phyloP scores from a whole-genome alignment of 2,113 vertebrate genomes.

The Sinosuthora webbiana region DNA sequence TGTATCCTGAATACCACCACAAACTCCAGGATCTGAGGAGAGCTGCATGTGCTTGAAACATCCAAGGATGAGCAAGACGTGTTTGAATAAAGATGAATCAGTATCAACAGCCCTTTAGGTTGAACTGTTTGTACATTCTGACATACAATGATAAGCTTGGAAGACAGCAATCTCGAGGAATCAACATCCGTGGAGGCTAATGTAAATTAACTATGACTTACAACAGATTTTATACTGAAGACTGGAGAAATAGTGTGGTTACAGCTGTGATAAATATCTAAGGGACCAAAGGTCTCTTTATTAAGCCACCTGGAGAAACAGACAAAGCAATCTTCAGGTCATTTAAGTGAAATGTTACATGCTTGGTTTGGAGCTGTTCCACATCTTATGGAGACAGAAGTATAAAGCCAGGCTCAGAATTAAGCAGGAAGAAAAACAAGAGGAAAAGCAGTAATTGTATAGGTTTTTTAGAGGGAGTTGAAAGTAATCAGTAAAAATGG shows the following conservation, averaged over 20 bases:
- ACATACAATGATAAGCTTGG: background rate
- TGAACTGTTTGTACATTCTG: background rate
- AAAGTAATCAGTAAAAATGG: background rate
- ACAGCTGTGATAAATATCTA: slow-evolving; percentile 46
- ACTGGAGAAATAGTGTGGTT: background rate
- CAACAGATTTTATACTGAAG: background rate
- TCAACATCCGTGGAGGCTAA: background rate
- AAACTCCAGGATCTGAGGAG: background rate
- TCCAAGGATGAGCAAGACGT: background rate
- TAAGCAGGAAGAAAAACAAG: background rate
- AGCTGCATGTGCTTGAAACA: background rate
- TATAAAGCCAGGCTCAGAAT: background rate
- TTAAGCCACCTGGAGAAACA: slow-evolving; percentile 1
- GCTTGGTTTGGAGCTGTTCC: background rate
- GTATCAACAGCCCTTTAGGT: slow-evolving; percentile 5
- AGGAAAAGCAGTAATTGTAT: background rate
- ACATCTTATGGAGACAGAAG: background rate
- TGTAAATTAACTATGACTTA: slow-evolving; percentile 32
- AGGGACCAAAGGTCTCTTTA: slow-evolving; percentile 13
- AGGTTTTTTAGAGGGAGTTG: background rate
- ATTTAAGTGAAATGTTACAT: background rate
- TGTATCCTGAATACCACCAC: background rate
- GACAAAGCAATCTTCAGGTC: background rate
- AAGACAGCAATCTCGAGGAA: background rate
- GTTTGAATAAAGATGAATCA: slow-evolving; percentile 44